Percentiles rank a stretch among this genome's conserved stretches.
These are phyloP conservation scores for Didymodactylos carnosus DNA, from an alignment of 2,888 invertebrate species.

Conservation along the genomic window DNA sequence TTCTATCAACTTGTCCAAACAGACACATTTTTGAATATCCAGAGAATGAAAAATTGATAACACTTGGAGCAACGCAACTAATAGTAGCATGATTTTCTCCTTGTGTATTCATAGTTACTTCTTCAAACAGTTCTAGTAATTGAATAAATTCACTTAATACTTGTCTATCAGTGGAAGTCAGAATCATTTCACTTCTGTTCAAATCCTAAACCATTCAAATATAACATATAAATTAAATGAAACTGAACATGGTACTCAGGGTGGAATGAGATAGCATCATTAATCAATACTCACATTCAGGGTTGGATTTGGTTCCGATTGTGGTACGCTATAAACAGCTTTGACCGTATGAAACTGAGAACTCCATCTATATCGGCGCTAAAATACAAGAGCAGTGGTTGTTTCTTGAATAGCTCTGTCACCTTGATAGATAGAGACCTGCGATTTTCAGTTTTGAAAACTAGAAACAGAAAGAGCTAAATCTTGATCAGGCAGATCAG, in stretches of 20 bases:
- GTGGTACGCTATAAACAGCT: neutral
- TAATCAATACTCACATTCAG: too few relatives aligned
- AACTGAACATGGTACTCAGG: too few relatives aligned
- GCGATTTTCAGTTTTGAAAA: neutral
- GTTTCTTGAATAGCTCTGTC: neutral
- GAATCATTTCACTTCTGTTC: neutral
- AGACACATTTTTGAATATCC: too few relatives aligned
- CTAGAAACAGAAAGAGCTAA: too few relatives aligned
- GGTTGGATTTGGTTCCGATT: neutral
- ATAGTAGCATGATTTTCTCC: neutral
- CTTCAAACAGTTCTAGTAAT: neutral
- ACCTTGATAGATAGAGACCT: neutral
- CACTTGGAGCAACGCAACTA: neutral
- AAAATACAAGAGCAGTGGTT: neutral
- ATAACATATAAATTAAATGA: too few relatives aligned
- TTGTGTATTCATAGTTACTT: neutral
- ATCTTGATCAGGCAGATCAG: too few relatives aligned
- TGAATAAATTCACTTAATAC: neutral
- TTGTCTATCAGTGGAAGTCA: neutral
- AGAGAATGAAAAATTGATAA: neutral
- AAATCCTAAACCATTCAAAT: too few relatives aligned
- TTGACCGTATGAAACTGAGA: neutral
- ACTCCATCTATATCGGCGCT: neutral
- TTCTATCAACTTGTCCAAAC: too few relatives aligned
- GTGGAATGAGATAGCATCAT: too few relatives aligned